Base-by-base conservation (phyloP, 1,140 invertebrate species). In the Antheraea mylitta region DNA sequence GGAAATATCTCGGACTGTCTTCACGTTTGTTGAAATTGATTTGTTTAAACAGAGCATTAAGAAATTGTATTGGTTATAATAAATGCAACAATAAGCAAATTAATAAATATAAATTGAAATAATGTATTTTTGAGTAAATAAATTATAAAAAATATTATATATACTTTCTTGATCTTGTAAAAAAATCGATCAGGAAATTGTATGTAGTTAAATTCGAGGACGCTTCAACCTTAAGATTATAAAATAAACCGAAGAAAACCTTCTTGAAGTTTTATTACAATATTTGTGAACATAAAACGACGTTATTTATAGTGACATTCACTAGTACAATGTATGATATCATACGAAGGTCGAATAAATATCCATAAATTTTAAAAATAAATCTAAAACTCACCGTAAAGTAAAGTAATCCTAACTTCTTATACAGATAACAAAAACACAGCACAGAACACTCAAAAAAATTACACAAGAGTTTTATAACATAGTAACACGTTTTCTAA, bases 381-480 rank as follows among this genome's bases (percentile, higher is more conserved):
- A 9, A 10, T 53, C 5, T 67, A 67, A 72, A 37, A 76, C 77
- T 70, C 73, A 76, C 69, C 68, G 59, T 69, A 48, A 53, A 59
- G 30, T 63, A 71, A 66, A 61, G 67, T 53, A 60, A 62, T 63
- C 64, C 58, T 67, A 64, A 64, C 42, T 61, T 71, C 69, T 66
- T 69, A 67, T 19, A 73, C 60, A 60, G 70, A 72, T 59, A 74
- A 73, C 18, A 30, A 30, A 30, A 4, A 66, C 38, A 61, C 19
- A 61, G 60, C 60, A 61, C 60, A 61, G 22, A 61, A 30, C 37
- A 72, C 18, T 71, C 36, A 10, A 58, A 67, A 66, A 75, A 77
- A 68, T 73, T 74, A 71, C 80, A 81, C 80, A 75, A 74, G 78
- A 80, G 73, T 72, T 71, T 68, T 76, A 77, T 77, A 61, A 73